phyloP scores from a whole-genome alignment of 2,888 invertebrate species.

The Metallyticus violacea region DNA sequence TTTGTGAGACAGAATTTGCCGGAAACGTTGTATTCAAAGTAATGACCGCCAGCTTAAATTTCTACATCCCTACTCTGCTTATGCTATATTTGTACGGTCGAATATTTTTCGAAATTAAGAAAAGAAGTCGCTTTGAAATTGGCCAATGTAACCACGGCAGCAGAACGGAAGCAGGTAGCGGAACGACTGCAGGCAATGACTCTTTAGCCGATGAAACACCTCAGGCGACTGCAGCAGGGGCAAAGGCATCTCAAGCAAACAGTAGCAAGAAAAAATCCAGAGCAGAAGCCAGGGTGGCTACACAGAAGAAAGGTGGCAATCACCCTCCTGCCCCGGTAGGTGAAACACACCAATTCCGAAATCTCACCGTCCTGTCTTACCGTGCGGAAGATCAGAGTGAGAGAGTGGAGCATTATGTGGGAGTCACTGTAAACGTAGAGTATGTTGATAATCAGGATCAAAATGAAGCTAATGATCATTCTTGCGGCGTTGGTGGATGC shows the following conservation, averaged over 20 bases:
- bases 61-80: slow-evolving; percentile 50
- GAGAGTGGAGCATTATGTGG: slow-evolving; percentile 33
- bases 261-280: not conserved
- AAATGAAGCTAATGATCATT: not conserved
- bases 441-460: slow-evolving; percentile 30
- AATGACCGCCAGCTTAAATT: slow-evolving; percentile 51
- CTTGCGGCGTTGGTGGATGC: not conserved
- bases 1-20: slow-evolving; percentile 53
- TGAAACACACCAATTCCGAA: slow-evolving; percentile 28
- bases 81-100: slow-evolving; percentile 50
- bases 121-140: slow-evolving; percentile 40
- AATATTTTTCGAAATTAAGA: slow-evolving; percentile 50
- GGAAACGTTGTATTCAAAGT: slow-evolving; percentile 49
- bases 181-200: slow-evolving; percentile 16
- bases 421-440: slow-evolving; percentile 38
- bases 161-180: not conserved
- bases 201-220: slow-evolving; percentile 25
- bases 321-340: not conserved
- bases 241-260: not conserved
- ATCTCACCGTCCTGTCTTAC: slow-evolving; percentile 31
- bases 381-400: slow-evolving; percentile 4
- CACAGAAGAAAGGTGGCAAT: not conserved
- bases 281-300: not conserved
- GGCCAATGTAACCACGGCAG: slow-evolving; percentile 31
- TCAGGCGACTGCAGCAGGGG: not conserved